phyloP scores from a whole-genome alignment of 2,797 vertebrate genomes.

The Telmatherina bonti region DNA sequence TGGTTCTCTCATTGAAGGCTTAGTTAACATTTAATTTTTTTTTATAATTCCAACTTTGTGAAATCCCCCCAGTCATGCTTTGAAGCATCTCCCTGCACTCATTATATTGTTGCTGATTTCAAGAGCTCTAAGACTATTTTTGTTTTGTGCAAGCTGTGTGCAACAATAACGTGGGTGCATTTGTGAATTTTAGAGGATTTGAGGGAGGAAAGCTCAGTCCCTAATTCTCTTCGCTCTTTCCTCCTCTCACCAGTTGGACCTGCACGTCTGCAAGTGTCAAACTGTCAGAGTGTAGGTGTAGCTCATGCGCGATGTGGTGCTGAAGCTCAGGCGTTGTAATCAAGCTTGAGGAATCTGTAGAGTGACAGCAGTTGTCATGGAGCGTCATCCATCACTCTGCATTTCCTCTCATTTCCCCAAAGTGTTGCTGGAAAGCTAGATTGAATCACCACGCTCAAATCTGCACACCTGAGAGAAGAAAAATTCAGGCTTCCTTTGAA shows the following conservation, averaged over 20 bases:
- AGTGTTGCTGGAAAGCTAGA: constrained; percentile 32
- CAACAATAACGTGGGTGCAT: constrained; percentile 13
- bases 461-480: constrained; percentile 25
- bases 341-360: constrained; percentile 50
- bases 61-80: constrained; percentile 50
- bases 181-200: constrained; percentile 22
- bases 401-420: constrained; percentile 42
- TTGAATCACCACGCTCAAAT: constrained; percentile 45
- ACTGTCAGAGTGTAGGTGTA: constrained; percentile 52
- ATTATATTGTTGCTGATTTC: constrained; percentile 46
- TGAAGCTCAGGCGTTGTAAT: constrained; percentile 43
- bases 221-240: constrained; percentile 24
- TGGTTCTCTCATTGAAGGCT: constrained; percentile 32
- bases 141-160: constrained; percentile 10
- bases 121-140: constrained; percentile 10
- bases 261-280: constrained; percentile 49
- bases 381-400: constrained; percentile 47
- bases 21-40: constrained; percentile 33
- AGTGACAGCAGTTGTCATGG: constrained; percentile 64
- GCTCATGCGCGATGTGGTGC: constrained; percentile 33
- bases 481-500: constrained; percentile 45
- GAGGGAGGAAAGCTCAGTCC: constrained; percentile 14
- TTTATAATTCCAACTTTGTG: constrained; percentile 38
- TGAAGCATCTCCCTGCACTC: constrained; percentile 36
- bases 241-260: constrained; percentile 41